Evolutionary conservation across 1,140 invertebrate genomes (phyloP).

Genomic region (Druon quercuslanigerum): DNA sequence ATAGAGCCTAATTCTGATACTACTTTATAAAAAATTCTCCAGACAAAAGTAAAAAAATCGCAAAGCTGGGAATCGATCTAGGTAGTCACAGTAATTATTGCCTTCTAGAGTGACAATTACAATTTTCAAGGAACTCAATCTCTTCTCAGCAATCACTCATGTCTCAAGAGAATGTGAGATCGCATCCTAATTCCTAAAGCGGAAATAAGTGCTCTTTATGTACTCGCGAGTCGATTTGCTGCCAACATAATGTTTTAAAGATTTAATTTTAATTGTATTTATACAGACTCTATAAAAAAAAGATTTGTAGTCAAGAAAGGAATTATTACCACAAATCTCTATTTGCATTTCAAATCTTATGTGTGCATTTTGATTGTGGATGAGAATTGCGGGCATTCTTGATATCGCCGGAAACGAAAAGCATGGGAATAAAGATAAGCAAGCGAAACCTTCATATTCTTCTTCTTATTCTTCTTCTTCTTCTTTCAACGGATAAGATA

Average conservation of each 20-base stretch:
- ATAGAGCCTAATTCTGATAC: too few relatives aligned
- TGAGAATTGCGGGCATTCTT: conserved; percentile 19
- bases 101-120: conserved; percentile 4
- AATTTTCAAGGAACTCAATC: conserved; percentile 19
- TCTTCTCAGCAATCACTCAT: not conserved
- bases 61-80: not conserved
- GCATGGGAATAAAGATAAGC: not conserved
- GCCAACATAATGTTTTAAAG: not conserved
- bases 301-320: not conserved
- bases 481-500: not conserved
- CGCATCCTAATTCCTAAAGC: conserved; percentile 22
- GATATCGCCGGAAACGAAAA: conserved; percentile 15
- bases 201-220: conserved; percentile 5
- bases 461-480: too few relatives aligned
- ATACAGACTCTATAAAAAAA: not conserved
- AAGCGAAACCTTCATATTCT: not conserved
- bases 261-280: not conserved
- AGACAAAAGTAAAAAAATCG: not conserved
- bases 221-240: not conserved
- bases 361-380: not conserved
- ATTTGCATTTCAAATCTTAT: not conserved
- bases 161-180: conserved; percentile 10
- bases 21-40: too few relatives aligned
- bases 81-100: not conserved
- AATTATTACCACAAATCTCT: not conserved